Conservation (phyloP, 2,797 vertebrate genomes). For the Chelon auratus region DNA sequence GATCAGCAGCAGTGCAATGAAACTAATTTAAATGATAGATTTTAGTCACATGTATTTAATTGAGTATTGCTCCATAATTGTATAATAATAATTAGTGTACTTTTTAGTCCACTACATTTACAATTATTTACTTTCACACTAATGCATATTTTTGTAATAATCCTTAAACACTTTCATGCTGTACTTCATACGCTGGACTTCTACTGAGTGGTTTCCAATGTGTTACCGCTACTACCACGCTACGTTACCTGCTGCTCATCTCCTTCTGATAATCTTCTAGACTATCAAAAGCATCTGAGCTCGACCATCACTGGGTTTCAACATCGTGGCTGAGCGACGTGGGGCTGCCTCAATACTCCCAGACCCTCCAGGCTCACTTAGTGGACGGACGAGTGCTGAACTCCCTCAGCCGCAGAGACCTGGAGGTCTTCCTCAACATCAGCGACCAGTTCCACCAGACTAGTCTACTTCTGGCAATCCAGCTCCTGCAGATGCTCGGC, state of each 20-base stretch:
- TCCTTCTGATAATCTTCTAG: conserved; percentile 58
- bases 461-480: conserved; percentile 89
- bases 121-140: no score
- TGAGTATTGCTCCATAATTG: no score
- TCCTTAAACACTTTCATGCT: background rate
- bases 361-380: conserved; percentile 88
- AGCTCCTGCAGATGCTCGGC: conserved; percentile 87
- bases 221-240: background rate
- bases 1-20: background rate
- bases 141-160: background rate
- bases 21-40: no score
- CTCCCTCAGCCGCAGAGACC: conserved; percentile 87
- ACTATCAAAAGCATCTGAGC: conserved; percentile 87
- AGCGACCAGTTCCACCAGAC: conserved; percentile 88
- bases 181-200: background rate
- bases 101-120: background rate
- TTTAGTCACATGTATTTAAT: no score
- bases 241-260: background rate
- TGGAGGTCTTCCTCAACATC: conserved; percentile 87
- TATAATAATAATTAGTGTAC: background rate
- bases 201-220: background rate
- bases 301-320: conserved; percentile 92
- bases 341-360: conserved; percentile 89
- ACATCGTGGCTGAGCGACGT: conserved; percentile 91
- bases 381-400: conserved; percentile 89